Conservation (phyloP, 2,797 vertebrate species). For the Myotis planiceps region DNA sequence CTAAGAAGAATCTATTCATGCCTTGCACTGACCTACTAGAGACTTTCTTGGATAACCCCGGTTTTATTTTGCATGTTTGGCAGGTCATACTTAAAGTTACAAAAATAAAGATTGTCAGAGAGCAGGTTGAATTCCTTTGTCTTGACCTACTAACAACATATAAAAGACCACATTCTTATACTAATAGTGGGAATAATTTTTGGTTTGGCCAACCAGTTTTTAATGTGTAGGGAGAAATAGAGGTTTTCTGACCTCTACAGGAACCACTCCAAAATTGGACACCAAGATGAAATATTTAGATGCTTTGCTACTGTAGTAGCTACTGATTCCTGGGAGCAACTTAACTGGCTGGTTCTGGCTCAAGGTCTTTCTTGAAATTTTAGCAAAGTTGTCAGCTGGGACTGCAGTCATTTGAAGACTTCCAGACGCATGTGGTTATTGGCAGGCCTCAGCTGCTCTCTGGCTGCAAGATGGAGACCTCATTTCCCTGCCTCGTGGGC, state of each 20-base stretch:
- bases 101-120: background rate
- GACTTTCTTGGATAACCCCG: background rate
- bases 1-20: background rate
- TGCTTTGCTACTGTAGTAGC: background rate
- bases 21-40: background rate
- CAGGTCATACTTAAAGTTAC: background rate
- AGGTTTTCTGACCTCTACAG: background rate
- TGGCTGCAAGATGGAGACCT: background rate
- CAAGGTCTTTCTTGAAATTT: background rate
- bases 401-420: background rate
- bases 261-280: background rate
- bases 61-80: background rate
- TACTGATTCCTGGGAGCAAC: background rate
- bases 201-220: background rate
- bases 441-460: background rate
- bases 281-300: background rate
- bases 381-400: background rate
- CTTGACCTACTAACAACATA: background rate
- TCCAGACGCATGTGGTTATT: background rate
- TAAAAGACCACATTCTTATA: background rate
- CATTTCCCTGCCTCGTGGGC: background rate
- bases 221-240: background rate
- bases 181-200: background rate
- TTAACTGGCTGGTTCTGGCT: background rate
- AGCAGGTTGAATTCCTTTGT: background rate